phyloP scores from a whole-genome alignment of 1,140 invertebrate genomes.

The Episyrphus balteatus region DNA sequence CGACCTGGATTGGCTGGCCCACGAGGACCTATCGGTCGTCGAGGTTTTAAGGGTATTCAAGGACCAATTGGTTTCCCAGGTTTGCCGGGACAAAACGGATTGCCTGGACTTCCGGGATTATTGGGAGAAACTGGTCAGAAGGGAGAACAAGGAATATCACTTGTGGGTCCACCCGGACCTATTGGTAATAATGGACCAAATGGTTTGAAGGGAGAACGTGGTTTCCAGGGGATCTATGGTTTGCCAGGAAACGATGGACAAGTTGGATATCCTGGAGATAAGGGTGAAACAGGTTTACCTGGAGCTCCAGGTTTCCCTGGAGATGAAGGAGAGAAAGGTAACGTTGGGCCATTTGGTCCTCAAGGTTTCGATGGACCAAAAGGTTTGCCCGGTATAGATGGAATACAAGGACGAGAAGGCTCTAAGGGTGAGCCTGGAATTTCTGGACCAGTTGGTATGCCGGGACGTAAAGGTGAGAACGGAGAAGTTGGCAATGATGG shows the following conservation, averaged over 20 bases:
- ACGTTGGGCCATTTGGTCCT: slow-evolving; percentile 47
- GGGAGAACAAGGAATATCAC: slow-evolving; percentile 61
- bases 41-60: slow-evolving; percentile 67
- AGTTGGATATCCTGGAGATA: slow-evolving; percentile 46
- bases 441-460: slow-evolving; percentile 31
- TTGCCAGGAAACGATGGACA: slow-evolving; percentile 44
- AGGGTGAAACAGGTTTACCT: slow-evolving; percentile 52
- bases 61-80: slow-evolving; percentile 69
- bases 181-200: slow-evolving; percentile 40
- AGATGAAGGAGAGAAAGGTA: slow-evolving; percentile 55
- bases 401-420: slow-evolving; percentile 39
- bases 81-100: slow-evolving; percentile 53
- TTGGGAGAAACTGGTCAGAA: slow-evolving; percentile 58
- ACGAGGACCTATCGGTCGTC: slow-evolving; percentile 60
- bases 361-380: slow-evolving; percentile 48
- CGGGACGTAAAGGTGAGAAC: slow-evolving; percentile 29
- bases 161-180: slow-evolving; percentile 56
- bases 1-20: slow-evolving; percentile 57
- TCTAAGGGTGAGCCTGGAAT: slow-evolving; percentile 40
- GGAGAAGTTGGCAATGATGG: slow-evolving; percentile 28
- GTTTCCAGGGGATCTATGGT: slow-evolving; percentile 51
- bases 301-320: slow-evolving; percentile 63
- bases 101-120: slow-evolving; percentile 51
- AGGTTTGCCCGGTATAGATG: slow-evolving; percentile 51
- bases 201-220: slow-evolving; percentile 50